These are phyloP conservation scores for Cacoxenus indagator DNA, from an alignment of 2,888 invertebrate genomes.

Conservation along the genomic window DNA sequence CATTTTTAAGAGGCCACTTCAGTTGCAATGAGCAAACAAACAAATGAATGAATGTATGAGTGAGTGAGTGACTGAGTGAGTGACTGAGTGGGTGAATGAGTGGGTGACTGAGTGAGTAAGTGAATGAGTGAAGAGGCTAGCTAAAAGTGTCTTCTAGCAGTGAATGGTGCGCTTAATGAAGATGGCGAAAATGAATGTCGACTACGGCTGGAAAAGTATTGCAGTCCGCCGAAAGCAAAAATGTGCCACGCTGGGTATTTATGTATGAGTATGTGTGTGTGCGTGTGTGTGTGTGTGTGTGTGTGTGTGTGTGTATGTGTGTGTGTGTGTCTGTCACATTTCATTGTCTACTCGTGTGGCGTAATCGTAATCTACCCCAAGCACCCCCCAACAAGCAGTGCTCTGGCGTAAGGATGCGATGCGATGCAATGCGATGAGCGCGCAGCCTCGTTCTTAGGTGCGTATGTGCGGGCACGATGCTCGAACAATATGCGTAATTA, in stretches of 20 bases:
- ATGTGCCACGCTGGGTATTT: not conserved
- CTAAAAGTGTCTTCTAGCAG: too few species aligned
- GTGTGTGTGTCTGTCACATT: not conserved
- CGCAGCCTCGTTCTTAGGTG: too few species aligned
- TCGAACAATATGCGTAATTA: slow-evolving; percentile 30
- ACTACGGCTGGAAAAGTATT: slow-evolving; percentile 36
- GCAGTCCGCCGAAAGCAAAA: slow-evolving; percentile 19
- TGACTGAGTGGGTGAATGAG: not conserved
- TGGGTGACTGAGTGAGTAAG: not conserved
- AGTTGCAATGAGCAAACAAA: not conserved
- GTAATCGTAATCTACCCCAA: too few species aligned
- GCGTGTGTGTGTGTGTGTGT: too few species aligned
- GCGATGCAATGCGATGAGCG: too few species aligned
- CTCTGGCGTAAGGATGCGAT: too few species aligned
- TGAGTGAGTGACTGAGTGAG: not conserved
- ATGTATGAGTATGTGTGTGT: not conserved
- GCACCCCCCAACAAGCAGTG: too few species aligned
- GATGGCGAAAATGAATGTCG: not conserved
- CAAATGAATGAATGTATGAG: not conserved
- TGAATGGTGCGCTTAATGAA: not conserved
- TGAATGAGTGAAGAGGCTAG: too few species aligned
- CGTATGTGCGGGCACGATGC: not conserved
- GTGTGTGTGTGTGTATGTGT: not conserved
- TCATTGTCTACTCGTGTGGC: slow-evolving; percentile 30
- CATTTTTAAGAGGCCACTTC: not conserved